Base-by-base conservation (phyloP, 2,797 vertebrate genomes). In the Gobio occitaniae region DNA sequence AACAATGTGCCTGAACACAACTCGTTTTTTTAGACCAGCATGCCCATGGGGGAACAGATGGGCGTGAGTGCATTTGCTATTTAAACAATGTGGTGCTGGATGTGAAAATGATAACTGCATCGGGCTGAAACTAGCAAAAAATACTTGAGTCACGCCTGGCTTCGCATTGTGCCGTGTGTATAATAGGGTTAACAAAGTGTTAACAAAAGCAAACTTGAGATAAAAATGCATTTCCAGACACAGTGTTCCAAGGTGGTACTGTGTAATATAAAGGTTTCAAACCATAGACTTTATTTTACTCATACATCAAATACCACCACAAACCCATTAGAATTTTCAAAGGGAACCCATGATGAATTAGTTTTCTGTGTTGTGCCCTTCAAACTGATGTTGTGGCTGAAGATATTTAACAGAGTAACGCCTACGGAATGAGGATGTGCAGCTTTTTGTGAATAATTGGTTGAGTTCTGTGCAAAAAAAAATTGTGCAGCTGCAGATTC, bases 251-350 rank as follows among this genome's bases (percentile, higher is more conserved):
- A 56, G n/a, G 71, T 17, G n/a, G 15, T n/a, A 13, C 50, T n/a
- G 19, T 59, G 36, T 15, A 41, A 9, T 41, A n/a, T 15, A 56
- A 36, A 76, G 15, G 11, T 56, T 56, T 56, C 6, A 15, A 59
- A 59, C 19, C 32, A 38, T 12, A 56, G 6, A 13, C 32, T 76
- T n/a, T 76, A 76, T 76, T 76, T 76, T 56, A 8, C 32, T 76
- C 50, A 59, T 76, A n/a, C 54, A 76, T 76, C 52, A 77, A 77
- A 41, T 25, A 59, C 25, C 48, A 74, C 6, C 38, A 56, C 3
- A 76, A 59, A 77, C 12, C 6, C 75, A 77, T 77, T 77, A 59
- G 19, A 77, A 7, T 25, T 41, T 77, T 41, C 7, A 77, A 25
- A 77, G 36, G 32, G 36, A 77, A 41, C 75, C 10, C 1, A 10